These are phyloP conservation scores for Ammodytes marinus DNA, from an alignment of 2,113 vertebrate species.

Conservation along the genomic window DNA sequence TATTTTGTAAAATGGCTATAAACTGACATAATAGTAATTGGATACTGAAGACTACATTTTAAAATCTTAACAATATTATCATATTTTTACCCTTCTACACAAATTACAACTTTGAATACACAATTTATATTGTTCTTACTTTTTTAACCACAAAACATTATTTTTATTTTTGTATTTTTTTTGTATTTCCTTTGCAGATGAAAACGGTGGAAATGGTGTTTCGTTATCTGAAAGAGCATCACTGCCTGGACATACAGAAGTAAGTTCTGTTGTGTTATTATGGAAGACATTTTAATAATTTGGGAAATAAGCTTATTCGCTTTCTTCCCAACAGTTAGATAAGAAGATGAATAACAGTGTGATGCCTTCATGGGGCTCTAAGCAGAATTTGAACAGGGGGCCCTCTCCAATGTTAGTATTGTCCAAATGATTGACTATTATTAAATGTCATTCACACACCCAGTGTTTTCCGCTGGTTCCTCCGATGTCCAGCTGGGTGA, in stretches of 20 bases:
- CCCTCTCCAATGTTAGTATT: too few relatives aligned
- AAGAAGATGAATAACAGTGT: background rate
- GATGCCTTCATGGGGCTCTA: background rate
- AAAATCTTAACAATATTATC: background rate
- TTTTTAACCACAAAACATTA: background rate
- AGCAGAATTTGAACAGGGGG: too few relatives aligned
- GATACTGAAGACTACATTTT: too few relatives aligned
- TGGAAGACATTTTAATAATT: background rate
- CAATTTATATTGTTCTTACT: background rate
- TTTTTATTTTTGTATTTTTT: background rate
- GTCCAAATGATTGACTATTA: too few relatives aligned
- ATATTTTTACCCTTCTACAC: background rate
- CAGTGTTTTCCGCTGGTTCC: too few relatives aligned
- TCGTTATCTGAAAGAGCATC: conserved; percentile 53
- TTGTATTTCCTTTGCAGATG: conserved; percentile 72
- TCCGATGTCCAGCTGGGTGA: too few relatives aligned
- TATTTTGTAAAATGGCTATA: background rate
- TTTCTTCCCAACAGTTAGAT: background rate
- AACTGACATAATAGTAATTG: background rate
- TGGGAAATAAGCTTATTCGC: background rate
- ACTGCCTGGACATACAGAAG: conserved; percentile 79
- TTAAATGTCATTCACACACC: too few relatives aligned
- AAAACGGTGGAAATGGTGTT: conserved; percentile 74
- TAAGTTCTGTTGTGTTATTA: conserved; percentile 46
- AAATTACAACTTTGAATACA: background rate